These are phyloP conservation scores for Zeus faber DNA, from an alignment of 2,113 vertebrate species.

Conservation along the genomic window DNA sequence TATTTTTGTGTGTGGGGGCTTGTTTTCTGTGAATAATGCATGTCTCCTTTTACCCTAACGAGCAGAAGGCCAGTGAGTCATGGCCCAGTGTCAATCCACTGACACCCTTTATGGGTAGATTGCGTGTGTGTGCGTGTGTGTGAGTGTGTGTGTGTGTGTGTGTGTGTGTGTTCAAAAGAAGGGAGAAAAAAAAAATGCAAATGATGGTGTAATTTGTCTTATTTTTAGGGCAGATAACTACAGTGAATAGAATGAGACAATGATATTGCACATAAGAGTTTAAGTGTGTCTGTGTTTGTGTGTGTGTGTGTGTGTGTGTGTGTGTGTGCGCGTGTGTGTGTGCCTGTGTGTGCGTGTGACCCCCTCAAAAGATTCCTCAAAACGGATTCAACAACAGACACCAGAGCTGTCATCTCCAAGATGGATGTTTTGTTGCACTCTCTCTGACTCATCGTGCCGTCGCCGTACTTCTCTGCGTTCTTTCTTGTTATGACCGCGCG, in stretches of 20 bases:
- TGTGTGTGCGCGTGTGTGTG: background rate
- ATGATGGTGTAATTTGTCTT: too few relatives aligned
- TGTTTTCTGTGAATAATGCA: conserved; percentile 31
- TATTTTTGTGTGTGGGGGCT: conserved; percentile 3
- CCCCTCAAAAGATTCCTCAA: too few relatives aligned
- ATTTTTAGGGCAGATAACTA: too few relatives aligned
- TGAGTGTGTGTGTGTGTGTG: conserved; percentile 2
- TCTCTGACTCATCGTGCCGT: too few relatives aligned
- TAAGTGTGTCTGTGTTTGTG: too few relatives aligned
- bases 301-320: background rate
- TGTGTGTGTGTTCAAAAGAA: background rate
- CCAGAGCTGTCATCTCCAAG: too few relatives aligned
- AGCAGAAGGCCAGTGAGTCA: conserved; percentile 31
- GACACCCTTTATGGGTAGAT: background rate
- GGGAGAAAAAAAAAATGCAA: background rate
- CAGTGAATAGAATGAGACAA: background rate
- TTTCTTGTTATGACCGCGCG: too few relatives aligned
- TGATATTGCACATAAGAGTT: background rate
- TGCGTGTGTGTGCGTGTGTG: background rate
- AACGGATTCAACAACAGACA: too few relatives aligned
- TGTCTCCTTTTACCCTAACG: conserved; percentile 14
- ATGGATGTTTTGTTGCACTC: too few relatives aligned
- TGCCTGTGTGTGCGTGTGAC: background rate
- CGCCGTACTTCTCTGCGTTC: too few relatives aligned
- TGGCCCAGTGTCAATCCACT: conserved; percentile 18